A percentile compares a stretch with the other conserved stretches of the same genome.
Evolutionary conservation across 30 jellyfish, hydroid and myxozoan species (phyloP).

Genomic region (Aurelia sp.): DNA sequence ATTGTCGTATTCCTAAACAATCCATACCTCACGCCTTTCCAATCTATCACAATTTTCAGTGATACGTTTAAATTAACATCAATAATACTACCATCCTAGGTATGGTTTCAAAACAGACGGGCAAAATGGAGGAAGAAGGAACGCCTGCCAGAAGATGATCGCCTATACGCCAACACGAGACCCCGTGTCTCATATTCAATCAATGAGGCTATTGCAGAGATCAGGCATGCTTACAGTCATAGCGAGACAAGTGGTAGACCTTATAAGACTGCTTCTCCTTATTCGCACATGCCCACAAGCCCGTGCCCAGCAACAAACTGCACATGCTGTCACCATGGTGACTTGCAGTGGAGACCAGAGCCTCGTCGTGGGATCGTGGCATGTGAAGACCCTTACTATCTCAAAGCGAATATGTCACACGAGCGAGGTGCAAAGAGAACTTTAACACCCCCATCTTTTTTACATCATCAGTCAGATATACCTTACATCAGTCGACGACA

Average conservation of each 20-base stretch:
- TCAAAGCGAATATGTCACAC: constrained; percentile 32
- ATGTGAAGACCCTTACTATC: constrained; percentile 51
- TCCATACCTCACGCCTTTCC: no score
- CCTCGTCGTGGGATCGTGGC: constrained; percentile 44
- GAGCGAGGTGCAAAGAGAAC: constrained; percentile 58
- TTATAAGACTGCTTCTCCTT: constrained; percentile 45
- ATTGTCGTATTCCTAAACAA: no score
- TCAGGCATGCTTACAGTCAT: constrained; percentile 64
- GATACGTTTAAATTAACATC: no score
- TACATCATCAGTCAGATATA: constrained; percentile 37
- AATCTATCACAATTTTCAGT: no score
- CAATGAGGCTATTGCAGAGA: constrained; percentile 73
- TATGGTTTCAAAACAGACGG: constrained; percentile 85
- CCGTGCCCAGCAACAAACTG: constrained; percentile 60
- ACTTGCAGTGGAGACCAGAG: constrained; percentile 38
- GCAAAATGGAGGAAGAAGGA: constrained; percentile 88
- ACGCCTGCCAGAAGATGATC: constrained; percentile 64
- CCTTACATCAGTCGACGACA: constrained; percentile 61
- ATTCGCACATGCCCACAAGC: constrained; percentile 55
- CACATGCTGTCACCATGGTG: constrained; percentile 72
- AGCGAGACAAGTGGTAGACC: constrained; percentile 52
- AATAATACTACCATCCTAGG: constrained; percentile 13
- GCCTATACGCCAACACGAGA: constrained; percentile 58
- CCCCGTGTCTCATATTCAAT: constrained; percentile 66
- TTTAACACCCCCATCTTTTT: constrained; percentile 67